Evolutionary conservation across 2,797 vertebrate genomes (phyloP).

Genomic region (Heterohyrax brucei): DNA sequence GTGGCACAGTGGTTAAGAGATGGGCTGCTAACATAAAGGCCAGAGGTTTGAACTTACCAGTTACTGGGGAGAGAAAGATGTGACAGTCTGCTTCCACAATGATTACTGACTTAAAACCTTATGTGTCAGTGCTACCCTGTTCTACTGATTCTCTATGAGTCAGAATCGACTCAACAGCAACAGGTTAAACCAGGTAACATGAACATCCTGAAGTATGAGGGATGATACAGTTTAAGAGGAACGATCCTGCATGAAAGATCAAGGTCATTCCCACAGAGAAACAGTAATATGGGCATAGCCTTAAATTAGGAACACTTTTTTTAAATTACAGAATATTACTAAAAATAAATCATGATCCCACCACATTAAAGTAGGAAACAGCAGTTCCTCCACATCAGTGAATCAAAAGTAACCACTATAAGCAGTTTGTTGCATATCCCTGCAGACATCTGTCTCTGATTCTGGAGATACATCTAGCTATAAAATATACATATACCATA

Average conservation of each 20-base stretch:
- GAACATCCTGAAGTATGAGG: background rate
- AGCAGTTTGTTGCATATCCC: background rate
- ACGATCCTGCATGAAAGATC: background rate
- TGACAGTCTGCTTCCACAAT: too few species aligned
- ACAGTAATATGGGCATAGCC: background rate
- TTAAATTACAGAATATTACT: background rate
- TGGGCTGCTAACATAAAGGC: too few species aligned
- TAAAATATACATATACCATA: background rate
- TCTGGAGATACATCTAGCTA: background rate
- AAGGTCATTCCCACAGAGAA: background rate
- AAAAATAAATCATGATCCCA: conserved; percentile 26
- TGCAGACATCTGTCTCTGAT: background rate
- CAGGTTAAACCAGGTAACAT: background rate
- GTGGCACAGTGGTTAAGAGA: too few species aligned
- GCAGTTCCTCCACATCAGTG: background rate
- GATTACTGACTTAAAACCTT: too few species aligned
- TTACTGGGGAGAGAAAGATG: too few species aligned
- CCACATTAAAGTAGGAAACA: background rate
- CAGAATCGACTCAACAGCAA: too few species aligned
- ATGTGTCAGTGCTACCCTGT: too few species aligned
- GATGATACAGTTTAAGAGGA: background rate
- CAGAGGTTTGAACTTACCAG: too few species aligned
- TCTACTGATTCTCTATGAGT: too few species aligned
- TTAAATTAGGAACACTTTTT: background rate
- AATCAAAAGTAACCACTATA: background rate